A percentile compares a stretch with the other conserved stretches of the same genome.
Conservation (phyloP, 2,113 vertebrate species). For the Panurus biarmicus region DNA sequence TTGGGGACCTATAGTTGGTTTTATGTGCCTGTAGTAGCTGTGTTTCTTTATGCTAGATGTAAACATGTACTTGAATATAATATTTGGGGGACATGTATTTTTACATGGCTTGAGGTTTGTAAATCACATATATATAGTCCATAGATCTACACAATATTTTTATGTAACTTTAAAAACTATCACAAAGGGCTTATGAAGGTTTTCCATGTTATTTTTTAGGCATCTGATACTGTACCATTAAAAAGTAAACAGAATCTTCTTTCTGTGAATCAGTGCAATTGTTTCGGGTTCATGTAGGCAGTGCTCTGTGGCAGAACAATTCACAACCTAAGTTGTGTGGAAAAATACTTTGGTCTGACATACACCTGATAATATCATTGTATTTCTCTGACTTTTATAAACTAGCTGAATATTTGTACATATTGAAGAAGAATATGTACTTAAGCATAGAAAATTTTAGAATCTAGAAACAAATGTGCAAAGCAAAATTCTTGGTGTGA, state of each 20-base stretch:
- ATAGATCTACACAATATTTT: neutral
- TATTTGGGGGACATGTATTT: neutral
- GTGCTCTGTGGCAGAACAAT: neutral
- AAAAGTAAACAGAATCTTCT: neutral
- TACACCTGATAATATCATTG: neutral
- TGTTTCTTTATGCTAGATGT: neutral
- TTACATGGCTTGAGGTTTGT: neutral
- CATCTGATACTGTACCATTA: neutral
- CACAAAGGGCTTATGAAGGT: neutral
- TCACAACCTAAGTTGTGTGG: neutral
- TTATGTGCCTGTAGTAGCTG: neutral
- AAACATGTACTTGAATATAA: neutral
- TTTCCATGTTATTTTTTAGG: neutral
- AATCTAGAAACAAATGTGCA: neutral
- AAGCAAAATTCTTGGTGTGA: neutral
- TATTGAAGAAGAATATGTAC: neutral
- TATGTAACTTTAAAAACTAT: neutral
- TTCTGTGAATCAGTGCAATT: neutral
- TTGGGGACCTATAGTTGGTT: neutral
- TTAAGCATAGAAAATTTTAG: neutral
- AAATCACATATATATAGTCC: neutral
- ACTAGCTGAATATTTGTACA: neutral
- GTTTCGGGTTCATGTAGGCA: neutral
- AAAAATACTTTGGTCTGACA: neutral
- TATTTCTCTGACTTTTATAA: neutral